A percentile compares a stretch with the other conserved stretches of the same genome.
phyloP scores from a whole-genome alignment of 2,797 vertebrate species.

The Rousettus madagascariensis region DNA sequence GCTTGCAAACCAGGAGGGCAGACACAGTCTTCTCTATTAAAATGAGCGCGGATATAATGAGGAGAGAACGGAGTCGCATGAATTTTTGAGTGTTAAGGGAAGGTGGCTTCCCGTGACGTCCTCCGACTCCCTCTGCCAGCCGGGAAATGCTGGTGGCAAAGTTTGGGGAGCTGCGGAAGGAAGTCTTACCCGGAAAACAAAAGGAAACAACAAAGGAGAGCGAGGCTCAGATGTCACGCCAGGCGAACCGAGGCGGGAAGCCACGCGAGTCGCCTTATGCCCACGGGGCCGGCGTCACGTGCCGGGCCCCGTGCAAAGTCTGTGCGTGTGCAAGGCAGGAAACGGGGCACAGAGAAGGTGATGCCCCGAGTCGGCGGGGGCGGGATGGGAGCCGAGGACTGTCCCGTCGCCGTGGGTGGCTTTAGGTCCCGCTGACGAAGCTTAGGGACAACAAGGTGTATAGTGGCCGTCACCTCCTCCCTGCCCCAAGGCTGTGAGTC shows the following conservation, averaged over 20 bases:
- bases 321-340: background rate
- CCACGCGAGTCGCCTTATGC: background rate
- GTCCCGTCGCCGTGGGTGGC: background rate
- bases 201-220: background rate
- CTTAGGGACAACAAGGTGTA: background rate
- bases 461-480: background rate
- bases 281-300: background rate
- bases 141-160: background rate
- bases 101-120: background rate
- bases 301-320: background rate
- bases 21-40: constrained; percentile 64
- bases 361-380: background rate
- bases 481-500: background rate
- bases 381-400: background rate
- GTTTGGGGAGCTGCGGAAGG: background rate
- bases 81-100: constrained; percentile 59
- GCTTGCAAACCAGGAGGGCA: constrained; percentile 55
- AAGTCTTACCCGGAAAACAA: background rate
- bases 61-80: constrained; percentile 56
- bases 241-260: background rate
- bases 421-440: background rate
- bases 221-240: background rate
- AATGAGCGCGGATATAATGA: constrained; percentile 56
- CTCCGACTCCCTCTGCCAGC: background rate
- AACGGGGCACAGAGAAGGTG: background rate